Conservation (phyloP, 2,113 vertebrate genomes). For the Columba livia region DNA sequence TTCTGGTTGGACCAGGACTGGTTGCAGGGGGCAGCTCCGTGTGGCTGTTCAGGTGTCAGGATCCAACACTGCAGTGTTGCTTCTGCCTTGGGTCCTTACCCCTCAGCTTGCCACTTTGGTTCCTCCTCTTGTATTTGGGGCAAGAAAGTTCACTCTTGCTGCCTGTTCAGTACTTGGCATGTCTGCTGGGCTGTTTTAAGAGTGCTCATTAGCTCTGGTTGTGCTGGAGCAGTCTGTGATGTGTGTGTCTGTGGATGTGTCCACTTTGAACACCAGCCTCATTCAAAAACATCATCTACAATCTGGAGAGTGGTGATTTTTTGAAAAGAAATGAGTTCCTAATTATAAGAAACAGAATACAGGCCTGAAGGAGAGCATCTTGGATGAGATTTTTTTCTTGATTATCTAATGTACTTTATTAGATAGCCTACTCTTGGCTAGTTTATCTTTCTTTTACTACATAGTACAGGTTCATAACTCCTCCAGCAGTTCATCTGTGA, state of each 20-base stretch:
- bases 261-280: not conserved
- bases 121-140: not conserved
- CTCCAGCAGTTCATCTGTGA: not conserved
- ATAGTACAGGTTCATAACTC: not conserved
- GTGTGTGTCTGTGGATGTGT: not conserved
- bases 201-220: not conserved
- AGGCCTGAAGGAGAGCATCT: not conserved
- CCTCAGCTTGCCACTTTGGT: rapidly evolving
- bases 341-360: not conserved
- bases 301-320: not conserved
- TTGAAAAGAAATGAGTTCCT: not conserved
- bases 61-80: not conserved
- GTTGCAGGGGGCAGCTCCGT: not conserved
- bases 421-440: not conserved
- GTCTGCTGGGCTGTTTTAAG: not conserved
- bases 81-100: not conserved
- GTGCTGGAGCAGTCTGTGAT: not conserved
- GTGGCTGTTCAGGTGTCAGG: not conserved
- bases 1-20: not conserved
- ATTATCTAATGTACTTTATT: not conserved
- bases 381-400: not conserved
- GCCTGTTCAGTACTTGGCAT: not conserved
- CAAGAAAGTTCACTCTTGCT: not conserved
- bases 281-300: not conserved
- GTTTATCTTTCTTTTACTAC: not conserved